Percentiles rank a stretch among this genome's conserved stretches.
These are phyloP conservation scores for Coregonus ussuriensis DNA, from an alignment of 2,797 vertebrate species.

Conservation along the genomic window DNA sequence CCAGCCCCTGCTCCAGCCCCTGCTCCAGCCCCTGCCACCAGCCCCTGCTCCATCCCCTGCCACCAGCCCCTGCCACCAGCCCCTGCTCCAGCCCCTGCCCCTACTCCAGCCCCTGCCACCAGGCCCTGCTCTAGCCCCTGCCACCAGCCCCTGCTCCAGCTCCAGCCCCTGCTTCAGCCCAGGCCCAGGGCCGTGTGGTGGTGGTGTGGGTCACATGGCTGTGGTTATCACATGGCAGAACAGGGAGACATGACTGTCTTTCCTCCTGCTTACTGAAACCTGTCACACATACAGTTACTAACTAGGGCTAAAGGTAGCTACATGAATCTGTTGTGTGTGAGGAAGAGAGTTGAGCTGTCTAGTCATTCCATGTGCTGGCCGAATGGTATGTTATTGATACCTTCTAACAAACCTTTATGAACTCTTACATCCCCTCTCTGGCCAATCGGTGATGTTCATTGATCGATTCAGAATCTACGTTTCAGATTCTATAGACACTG, in stretches of 20 bases:
- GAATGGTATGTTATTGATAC: not conserved
- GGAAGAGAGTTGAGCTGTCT: not conserved
- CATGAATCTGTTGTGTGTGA: not conserved
- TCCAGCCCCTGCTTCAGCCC: too few relatives aligned
- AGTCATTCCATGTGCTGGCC: not conserved
- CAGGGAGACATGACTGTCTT: slow-evolving; percentile 64
- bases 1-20: not conserved
- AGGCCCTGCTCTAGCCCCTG: not conserved
- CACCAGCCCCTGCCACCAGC: not conserved
- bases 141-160: not conserved
- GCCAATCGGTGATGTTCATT: not conserved
- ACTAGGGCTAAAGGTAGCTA: slow-evolving; percentile 4
- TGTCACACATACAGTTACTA: slow-evolving; percentile 8
- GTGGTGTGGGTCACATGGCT: slow-evolving; percentile 48
- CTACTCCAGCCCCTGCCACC: not conserved
- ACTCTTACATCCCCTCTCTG: not conserved
- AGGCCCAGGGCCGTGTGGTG: slow-evolving; percentile 19
- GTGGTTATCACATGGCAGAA: slow-evolving; percentile 56
- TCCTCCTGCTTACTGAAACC: slow-evolving; percentile 35
- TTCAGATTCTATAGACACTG: not conserved
- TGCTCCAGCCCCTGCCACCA: too few relatives aligned
- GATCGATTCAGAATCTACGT: not conserved
- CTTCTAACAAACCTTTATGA: not conserved
- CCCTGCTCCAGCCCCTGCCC: not conserved
- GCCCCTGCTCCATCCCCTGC: too few relatives aligned